Conservation (phyloP, 2,113 vertebrate genomes). For the Micronycteris hirsuta region DNA sequence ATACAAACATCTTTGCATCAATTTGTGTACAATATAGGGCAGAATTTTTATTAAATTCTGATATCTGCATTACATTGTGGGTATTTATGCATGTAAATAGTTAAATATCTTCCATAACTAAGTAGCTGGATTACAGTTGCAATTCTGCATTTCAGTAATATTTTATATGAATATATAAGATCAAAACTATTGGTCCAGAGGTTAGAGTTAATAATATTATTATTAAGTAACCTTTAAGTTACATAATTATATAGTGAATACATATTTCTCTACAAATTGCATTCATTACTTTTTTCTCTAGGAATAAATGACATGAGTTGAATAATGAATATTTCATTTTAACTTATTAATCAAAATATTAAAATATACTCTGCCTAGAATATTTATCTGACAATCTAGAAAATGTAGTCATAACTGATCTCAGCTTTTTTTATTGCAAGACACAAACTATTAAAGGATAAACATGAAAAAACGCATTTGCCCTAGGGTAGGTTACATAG, state of each 20-base stretch:
- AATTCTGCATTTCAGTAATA: background rate
- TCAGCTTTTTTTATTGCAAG: background rate
- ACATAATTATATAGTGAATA: background rate
- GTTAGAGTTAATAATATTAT: background rate
- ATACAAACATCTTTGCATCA: background rate
- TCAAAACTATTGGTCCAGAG: background rate
- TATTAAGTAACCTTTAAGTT: background rate
- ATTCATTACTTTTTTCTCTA: background rate
- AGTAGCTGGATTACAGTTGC: background rate
- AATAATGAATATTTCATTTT: slow-evolving; percentile 1
- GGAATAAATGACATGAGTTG: background rate
- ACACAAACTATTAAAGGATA: background rate
- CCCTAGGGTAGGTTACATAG: background rate
- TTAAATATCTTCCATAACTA: background rate
- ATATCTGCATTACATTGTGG: background rate
- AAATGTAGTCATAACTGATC: background rate
- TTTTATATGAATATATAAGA: background rate
- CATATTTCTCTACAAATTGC: background rate
- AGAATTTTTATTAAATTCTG: slow-evolving; percentile 12
- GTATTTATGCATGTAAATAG: background rate
- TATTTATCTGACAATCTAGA: background rate
- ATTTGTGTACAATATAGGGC: background rate
- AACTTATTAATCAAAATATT: background rate
- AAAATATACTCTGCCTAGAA: background rate
- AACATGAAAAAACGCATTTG: background rate